phyloP scores from a whole-genome alignment of 2,113 vertebrate genomes.

The Xenotilapia flavipinnis region DNA sequence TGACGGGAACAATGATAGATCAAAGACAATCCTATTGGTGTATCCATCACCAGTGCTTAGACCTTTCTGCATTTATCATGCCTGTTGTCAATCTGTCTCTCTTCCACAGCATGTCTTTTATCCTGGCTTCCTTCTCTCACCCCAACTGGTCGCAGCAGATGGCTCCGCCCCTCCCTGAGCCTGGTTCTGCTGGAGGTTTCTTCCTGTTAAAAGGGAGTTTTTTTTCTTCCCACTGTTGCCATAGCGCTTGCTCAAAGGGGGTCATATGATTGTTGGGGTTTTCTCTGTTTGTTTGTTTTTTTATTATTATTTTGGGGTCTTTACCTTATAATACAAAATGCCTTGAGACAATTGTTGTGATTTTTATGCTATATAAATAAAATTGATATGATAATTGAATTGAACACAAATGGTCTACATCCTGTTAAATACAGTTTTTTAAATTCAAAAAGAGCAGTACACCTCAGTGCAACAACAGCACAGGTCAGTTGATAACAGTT shows the following conservation, averaged over 20 bases:
- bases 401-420: not conserved
- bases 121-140: fast-evolving
- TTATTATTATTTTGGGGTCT: too few relatives aligned
- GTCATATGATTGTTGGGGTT: too few relatives aligned
- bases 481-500: not conserved
- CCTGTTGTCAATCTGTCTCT: not conserved
- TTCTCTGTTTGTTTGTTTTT: too few relatives aligned
- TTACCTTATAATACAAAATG: too few relatives aligned
- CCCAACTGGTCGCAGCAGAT: not conserved
- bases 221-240: too few relatives aligned
- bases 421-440: not conserved
- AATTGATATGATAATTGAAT: not conserved
- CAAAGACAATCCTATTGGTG: not conserved
- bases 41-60: not conserved
- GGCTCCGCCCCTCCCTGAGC: not conserved
- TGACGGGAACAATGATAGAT: not conserved
- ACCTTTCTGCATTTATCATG: not conserved
- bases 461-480: not conserved
- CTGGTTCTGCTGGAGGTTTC: too few relatives aligned
- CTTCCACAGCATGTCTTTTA: fast-evolving
- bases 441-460: not conserved
- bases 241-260: too few relatives aligned
- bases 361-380: not conserved
- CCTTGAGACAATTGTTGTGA: too few relatives aligned
- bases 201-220: too few relatives aligned